Percentiles rank a stretch among this genome's conserved stretches.
Conservation (phyloP, 2,113 vertebrate genomes). For the Indicator indicator region DNA sequence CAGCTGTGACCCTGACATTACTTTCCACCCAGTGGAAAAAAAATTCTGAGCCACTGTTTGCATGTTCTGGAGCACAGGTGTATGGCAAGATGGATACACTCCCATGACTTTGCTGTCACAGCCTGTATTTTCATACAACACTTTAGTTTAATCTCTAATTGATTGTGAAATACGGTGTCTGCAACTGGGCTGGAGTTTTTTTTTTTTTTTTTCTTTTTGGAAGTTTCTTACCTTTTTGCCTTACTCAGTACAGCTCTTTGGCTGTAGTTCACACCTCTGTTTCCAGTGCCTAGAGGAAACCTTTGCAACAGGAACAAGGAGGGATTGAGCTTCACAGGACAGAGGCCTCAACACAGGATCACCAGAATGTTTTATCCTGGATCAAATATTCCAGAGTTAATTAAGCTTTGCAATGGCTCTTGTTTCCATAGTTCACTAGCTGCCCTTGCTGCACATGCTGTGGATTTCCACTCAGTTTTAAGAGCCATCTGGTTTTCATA, state of each 20-base stretch:
- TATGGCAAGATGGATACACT: neutral
- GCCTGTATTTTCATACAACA: neutral
- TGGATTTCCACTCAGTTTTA: constrained; percentile 34
- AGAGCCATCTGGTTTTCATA: constrained; percentile 24
- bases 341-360: neutral
- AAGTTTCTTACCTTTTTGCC: neutral
- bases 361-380: neutral
- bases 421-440: neutral
- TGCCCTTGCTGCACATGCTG: neutral
- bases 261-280: neutral
- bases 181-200: neutral
- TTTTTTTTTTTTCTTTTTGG: neutral
- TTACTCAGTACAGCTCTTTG: neutral
- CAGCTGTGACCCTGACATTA: neutral
- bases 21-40: neutral
- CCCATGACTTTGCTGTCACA: neutral
- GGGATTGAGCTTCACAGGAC: neutral
- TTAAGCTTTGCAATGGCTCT: neutral
- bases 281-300: neutral
- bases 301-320: neutral
- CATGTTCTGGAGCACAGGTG: neutral
- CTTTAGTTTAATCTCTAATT: neutral
- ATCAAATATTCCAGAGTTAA: neutral
- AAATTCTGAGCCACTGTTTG: neutral
- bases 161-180: neutral